Conservation (phyloP, 2,797 vertebrate species). For the Varecia variegata region DNA sequence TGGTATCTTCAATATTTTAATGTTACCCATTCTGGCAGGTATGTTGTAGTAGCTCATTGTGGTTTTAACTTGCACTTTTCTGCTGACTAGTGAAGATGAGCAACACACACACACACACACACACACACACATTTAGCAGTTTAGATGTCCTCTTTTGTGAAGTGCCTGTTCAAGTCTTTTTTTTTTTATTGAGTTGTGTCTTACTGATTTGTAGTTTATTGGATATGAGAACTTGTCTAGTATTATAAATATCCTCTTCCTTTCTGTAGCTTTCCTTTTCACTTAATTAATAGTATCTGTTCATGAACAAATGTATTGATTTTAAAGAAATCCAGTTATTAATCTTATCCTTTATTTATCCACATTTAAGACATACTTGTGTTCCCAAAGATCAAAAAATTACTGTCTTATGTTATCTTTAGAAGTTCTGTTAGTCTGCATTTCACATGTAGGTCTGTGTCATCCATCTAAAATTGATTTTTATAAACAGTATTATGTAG, state of each 20-base stretch:
- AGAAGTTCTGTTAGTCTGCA: background rate
- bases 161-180: background rate
- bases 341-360: background rate
- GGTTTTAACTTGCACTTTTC: background rate
- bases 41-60: background rate
- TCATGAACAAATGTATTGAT: background rate
- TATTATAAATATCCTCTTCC: background rate
- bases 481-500: background rate
- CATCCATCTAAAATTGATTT: background rate
- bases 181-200: background rate
- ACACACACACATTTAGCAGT: background rate
- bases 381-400: background rate
- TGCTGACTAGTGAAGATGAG: background rate
- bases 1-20: background rate
- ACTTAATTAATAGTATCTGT: background rate
- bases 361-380: background rate
- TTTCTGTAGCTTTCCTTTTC: background rate
- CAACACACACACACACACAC: background rate
- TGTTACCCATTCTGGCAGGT: background rate
- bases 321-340: conserved; percentile 7
- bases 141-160: background rate
- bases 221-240: background rate
- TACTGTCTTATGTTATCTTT: background rate
- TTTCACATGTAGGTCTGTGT: background rate
- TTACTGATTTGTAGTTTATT: background rate